phyloP scores from a whole-genome alignment of 2,888 invertebrate genomes.

The Lepas anatifera region DNA sequence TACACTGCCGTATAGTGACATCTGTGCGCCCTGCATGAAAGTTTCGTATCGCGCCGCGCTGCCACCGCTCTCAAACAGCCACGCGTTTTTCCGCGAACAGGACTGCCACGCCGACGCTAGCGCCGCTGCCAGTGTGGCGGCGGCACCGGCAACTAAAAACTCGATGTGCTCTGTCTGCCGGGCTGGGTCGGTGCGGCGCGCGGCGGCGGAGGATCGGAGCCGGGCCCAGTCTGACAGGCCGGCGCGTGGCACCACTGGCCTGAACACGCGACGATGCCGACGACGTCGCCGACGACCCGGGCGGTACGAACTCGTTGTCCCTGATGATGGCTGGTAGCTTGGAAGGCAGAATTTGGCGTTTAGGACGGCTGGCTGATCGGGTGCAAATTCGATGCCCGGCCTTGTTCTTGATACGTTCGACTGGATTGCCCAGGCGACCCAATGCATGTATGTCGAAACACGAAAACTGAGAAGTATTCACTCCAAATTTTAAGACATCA shows the following conservation, averaged over 20 bases:
- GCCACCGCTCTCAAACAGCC: not conserved
- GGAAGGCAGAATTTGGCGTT: no score
- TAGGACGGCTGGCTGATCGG: no score
- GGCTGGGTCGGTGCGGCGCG: not conserved
- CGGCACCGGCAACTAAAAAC: not conserved
- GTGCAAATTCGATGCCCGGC: no score
- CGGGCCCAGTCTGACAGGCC: not conserved
- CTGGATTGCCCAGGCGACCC: no score
- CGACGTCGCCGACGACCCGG: not conserved
- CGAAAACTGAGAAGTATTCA: no score
- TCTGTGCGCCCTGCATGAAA: not conserved
- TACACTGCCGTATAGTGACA: conserved; percentile 3
- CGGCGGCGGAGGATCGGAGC: not conserved
- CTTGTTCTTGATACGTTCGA: no score
- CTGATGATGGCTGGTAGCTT: no score
- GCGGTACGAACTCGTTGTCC: no score
- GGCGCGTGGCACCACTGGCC: not conserved
- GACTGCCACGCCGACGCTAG: not conserved
- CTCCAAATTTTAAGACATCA: no score
- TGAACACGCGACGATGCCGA: not conserved
- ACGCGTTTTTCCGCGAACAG: conserved; percentile 1
- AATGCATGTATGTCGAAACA: no score
- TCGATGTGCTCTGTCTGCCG: conserved; percentile 5
- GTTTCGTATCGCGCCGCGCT: not conserved
- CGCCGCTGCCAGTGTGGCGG: not conserved